A percentile compares a stretch with the other conserved stretches of the same genome.
Conservation (phyloP, 2,113 vertebrate species). For the Tympanuchus pallidicinctus region DNA sequence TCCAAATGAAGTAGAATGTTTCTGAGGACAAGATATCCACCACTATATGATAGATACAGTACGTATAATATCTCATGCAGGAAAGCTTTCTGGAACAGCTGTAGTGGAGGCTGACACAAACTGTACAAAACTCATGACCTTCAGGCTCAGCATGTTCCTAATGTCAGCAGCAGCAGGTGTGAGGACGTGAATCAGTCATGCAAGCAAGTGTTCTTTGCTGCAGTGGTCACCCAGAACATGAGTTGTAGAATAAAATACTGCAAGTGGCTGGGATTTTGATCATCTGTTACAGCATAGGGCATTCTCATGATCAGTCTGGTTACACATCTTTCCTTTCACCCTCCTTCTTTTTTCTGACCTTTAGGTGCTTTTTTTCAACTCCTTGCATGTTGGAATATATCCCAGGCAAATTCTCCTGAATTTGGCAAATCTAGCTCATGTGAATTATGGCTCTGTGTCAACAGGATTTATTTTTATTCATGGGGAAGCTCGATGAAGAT, state of each 20-base stretch:
- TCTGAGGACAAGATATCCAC: no score
- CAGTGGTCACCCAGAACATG: neutral
- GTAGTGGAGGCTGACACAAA: neutral
- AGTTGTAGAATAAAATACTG: neutral
- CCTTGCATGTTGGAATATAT: constrained; percentile 3
- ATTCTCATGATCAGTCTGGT: neutral
- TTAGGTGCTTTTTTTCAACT: constrained; percentile 39
- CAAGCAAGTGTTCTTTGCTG: neutral
- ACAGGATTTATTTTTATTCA: constrained; percentile 55
- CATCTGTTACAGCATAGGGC: neutral
- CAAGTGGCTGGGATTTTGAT: neutral
- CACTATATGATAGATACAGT: no score
- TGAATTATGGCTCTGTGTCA: constrained; percentile 49
- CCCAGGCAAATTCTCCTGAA: constrained; percentile 31
- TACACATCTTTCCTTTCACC: neutral
- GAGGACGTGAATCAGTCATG: neutral
- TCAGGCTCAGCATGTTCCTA: neutral
- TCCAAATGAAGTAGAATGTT: neutral
- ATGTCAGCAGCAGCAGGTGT: neutral
- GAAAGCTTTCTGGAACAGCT: neutral
- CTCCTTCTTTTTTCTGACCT: constrained; percentile 24
- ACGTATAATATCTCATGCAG: fast-evolving
- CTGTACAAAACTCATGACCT: neutral
- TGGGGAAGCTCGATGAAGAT: constrained; percentile 18
- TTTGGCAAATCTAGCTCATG: constrained; percentile 21